Conservation (phyloP, 2,888 invertebrate species). For the Galerucella calmariensis region DNA sequence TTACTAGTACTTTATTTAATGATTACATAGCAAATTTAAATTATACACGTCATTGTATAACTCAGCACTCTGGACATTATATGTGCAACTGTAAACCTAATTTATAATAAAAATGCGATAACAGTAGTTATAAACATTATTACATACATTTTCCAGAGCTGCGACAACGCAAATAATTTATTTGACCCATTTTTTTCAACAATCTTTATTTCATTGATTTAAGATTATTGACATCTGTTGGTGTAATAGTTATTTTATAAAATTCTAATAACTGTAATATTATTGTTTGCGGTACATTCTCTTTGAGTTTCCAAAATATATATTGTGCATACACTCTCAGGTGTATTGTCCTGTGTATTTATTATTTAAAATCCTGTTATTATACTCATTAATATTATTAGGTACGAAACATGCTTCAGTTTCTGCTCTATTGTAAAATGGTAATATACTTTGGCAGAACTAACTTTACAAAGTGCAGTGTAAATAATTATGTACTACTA, state of each 20-base stretch:
- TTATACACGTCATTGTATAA: constrained; percentile 25
- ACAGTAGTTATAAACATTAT: constrained; percentile 5
- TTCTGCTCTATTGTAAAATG: too few relatives aligned
- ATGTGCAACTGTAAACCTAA: not conserved
- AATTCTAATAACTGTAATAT: not conserved
- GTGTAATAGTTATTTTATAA: not conserved
- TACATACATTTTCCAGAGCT: not conserved
- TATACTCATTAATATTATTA: not conserved
- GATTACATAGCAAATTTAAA: constrained; percentile 13
- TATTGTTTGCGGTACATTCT: not conserved
- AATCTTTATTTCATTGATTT: not conserved
- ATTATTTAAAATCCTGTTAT: not conserved
- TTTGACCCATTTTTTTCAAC: not conserved
- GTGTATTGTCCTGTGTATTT: not conserved
- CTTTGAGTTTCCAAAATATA: not conserved
- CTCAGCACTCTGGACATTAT: constrained; percentile 4
- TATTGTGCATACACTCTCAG: too few relatives aligned
- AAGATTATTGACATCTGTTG: not conserved
- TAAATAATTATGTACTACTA: too few relatives aligned
- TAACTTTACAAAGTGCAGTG: too few relatives aligned
- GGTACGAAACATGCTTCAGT: too few relatives aligned
- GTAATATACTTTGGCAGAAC: too few relatives aligned
- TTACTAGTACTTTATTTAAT: not conserved
- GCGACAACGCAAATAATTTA: not conserved
- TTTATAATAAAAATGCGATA: constrained; percentile 5